Conservation (phyloP, 2,113 vertebrate genomes). For the Microcebus ravelobensis region DNA sequence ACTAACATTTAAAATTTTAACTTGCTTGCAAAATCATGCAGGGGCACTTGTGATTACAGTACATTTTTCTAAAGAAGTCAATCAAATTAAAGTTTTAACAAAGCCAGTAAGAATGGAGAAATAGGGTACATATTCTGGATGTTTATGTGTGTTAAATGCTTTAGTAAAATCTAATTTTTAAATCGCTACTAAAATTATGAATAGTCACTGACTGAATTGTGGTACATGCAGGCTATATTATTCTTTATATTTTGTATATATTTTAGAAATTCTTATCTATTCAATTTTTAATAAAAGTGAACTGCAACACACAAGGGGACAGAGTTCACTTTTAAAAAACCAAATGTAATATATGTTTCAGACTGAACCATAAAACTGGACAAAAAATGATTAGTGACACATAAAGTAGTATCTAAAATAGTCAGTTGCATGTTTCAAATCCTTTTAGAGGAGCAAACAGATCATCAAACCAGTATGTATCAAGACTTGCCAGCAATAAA, state of each 20-base stretch:
- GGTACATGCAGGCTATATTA: neutral
- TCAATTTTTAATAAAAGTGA: constrained; percentile 39
- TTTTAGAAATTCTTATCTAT: neutral
- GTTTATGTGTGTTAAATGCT: neutral
- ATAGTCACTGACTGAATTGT: neutral
- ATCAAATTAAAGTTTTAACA: constrained; percentile 47
- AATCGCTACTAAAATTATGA: constrained; percentile 24
- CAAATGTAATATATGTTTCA: neutral
- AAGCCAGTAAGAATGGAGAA: neutral
- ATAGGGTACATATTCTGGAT: neutral
- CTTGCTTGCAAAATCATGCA: neutral
- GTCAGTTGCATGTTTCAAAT: neutral
- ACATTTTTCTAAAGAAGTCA: constrained; percentile 11
- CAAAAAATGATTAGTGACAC: neutral
- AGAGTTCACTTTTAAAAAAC: neutral
- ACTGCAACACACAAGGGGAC: neutral
- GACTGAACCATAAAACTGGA: neutral
- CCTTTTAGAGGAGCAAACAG: neutral
- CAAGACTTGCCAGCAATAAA: constrained; percentile 21
- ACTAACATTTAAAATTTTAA: constrained; percentile 3
- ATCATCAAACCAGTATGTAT: constrained; percentile 8
- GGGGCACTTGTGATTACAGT: neutral
- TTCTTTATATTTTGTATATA: neutral
- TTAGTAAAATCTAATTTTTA: constrained; percentile 27
- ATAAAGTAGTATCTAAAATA: constrained; percentile 3